phyloP scores from a whole-genome alignment of 64 coral and sea anemone genomes.

The Pocillopora damicornis region DNA sequence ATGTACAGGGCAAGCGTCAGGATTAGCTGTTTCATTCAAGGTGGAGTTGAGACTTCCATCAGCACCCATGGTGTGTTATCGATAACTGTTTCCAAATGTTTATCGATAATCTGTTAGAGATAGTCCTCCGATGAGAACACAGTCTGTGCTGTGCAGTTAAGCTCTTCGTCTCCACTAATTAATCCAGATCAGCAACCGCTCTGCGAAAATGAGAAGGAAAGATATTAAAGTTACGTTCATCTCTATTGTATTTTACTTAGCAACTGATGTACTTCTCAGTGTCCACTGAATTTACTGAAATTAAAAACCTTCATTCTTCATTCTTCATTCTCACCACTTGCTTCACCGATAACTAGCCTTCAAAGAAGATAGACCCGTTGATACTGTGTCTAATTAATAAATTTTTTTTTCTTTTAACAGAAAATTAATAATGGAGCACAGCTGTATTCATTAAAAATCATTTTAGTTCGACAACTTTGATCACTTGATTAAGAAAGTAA shows the following conservation, averaged over 20 bases:
- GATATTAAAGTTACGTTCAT: not conserved
- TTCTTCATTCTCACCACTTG: too few relatives aligned
- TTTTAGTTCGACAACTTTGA: not conserved
- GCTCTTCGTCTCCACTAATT: not conserved
- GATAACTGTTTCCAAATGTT: not conserved
- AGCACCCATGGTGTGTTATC: not conserved
- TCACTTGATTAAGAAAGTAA: not conserved
- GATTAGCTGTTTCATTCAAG: not conserved
- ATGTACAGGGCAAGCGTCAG: not conserved
- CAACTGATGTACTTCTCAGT: too few relatives aligned
- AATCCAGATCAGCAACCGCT: not conserved
- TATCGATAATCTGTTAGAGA: not conserved
- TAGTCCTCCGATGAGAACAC: not conserved
- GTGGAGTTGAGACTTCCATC: constrained; percentile 4
- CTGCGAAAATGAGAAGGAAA: not conserved
- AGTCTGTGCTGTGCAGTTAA: too few relatives aligned
- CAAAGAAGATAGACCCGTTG: too few relatives aligned
- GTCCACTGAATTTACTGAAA: too few relatives aligned
- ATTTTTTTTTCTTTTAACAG: not conserved
- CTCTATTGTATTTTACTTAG: too few relatives aligned
- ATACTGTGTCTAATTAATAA: not conserved
- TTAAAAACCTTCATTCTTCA: too few relatives aligned
- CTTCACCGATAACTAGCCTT: too few relatives aligned
- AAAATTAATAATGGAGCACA: not conserved
- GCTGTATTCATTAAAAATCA: not conserved